phyloP scores from a whole-genome alignment of 2,113 vertebrate genomes.

The Zosterops japonicus region DNA sequence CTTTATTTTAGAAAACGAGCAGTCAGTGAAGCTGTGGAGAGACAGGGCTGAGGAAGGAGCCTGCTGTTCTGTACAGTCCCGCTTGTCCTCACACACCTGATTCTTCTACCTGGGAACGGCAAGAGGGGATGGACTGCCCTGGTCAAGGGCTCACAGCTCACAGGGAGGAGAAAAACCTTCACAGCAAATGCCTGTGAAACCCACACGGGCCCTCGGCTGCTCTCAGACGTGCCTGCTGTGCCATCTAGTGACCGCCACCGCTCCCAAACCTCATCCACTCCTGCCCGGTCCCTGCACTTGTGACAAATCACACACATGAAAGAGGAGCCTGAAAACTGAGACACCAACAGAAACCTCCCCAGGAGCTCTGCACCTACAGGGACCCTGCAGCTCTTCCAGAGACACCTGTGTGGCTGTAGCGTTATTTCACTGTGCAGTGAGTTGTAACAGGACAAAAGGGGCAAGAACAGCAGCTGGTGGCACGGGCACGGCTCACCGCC shows the following conservation, averaged over 20 bases:
- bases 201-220: too few relatives aligned
- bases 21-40: not conserved
- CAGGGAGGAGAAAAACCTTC: not conserved
- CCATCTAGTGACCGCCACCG: not conserved
- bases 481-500: not conserved
- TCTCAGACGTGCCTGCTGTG: not conserved
- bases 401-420: not conserved
- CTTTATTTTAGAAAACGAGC: not conserved
- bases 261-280: not conserved
- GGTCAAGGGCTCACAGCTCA: not conserved
- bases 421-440: not conserved
- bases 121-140: not conserved
- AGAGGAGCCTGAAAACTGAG: not conserved
- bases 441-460: not conserved
- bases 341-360: not conserved
- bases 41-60: not conserved
- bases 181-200: not conserved
- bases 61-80: not conserved
- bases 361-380: not conserved
- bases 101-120: not conserved
- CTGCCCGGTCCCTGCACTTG: not conserved
- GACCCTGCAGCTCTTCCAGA: not conserved
- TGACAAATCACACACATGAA: not conserved
- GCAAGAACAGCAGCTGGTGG: not conserved
- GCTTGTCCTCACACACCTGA: not conserved